Evolutionary conservation across 1,140 invertebrate species (phyloP), one percentile per base, ranked within the genome.

Genomic region (Temnothorax curvispinosus): DNA sequence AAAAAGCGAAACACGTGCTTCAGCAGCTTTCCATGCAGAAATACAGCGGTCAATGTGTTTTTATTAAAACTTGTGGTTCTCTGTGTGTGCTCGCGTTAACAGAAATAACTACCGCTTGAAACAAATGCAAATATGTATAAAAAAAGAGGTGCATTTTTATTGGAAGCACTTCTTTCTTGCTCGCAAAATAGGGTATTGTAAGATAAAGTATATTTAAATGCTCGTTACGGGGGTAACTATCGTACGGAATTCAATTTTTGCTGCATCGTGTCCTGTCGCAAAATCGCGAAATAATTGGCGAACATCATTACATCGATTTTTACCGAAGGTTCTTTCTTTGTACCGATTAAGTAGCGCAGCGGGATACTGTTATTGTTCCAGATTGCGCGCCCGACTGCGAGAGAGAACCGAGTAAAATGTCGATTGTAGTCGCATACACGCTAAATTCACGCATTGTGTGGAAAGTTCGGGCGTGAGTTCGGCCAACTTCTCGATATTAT

Each of bases 401-500:
- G 62, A 69, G 62, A 65, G 60, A 69, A 32, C 13, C 65, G 41
- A 47, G 65, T 50, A 71, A 54, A 65, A 62, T 62, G 74, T 44
- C 52, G 56, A 67, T 58, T 62, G 60, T 56, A 54, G 88, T 58
- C 74, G 78, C 58, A 41, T 82, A 75, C 74, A 54, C 35, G 76
- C 35, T 32, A 44, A 84, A 84, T 27, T 75, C 69, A 56, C 75
- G 75, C 69, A 64, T 89, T 82, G 56, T 32, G 74, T 8, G 52
- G 35, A 47, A 90, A 90, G 71, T 90, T 90, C 74, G 71, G 85
- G 56, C 75, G 72, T 81, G 78, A 87, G 88, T 89, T 89, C 56
- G 85, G 71, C 84, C 88, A 89, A 90, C 88, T 90, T 90, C 71
- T 52, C 35, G 56, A 89, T 82, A 90, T 78, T 78, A 87, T 87